These are phyloP conservation scores for Prosopocoilus inquinatus DNA, from an alignment of 2,888 invertebrate genomes.

Conservation along the genomic window DNA sequence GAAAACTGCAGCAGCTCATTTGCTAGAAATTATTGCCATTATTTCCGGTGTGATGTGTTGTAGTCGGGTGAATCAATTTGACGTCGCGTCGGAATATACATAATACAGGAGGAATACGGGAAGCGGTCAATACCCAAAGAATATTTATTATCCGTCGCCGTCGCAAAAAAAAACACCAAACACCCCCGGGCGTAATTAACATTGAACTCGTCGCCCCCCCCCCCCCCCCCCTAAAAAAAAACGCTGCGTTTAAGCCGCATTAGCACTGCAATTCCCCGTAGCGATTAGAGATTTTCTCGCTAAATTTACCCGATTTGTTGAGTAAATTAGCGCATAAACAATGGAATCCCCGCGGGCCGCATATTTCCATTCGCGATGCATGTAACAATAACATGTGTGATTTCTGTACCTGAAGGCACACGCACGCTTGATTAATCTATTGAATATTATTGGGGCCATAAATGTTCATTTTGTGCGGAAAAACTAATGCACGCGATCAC, in stretches of 20 bases:
- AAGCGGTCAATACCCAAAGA: neutral
- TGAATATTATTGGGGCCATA: conserved; percentile 23
- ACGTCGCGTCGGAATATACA: neutral
- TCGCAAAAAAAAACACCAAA: neutral
- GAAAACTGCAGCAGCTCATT: neutral
- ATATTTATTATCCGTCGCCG: neutral
- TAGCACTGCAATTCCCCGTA: conserved; percentile 15
- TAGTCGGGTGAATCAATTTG: neutral
- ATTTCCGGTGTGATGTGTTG: conserved; percentile 4
- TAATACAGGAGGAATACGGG: neutral
- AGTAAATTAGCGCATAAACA: conserved; percentile 24
- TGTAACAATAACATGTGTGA: conserved; percentile 41
- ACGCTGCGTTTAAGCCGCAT: conserved; percentile 1
- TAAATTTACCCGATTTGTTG: conserved; percentile 28
- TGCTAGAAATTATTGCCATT: conserved; percentile 1
- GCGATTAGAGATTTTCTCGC: conserved; percentile 28
- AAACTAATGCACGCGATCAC: too few species aligned
- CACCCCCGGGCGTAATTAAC: neutral
- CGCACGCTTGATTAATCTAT: conserved; percentile 37
- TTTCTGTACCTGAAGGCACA: conserved; percentile 35
- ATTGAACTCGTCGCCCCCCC: neutral
- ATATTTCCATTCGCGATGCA: conserved; percentile 36
- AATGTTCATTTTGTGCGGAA: conserved; percentile 5
- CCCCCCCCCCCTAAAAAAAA: too few species aligned
- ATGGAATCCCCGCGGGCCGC: conserved; percentile 12